A percentile compares a stretch with the other conserved stretches of the same genome.
Evolutionary conservation across 2,113 vertebrate genomes (phyloP).

Genomic region (Leptobrachium leishanense): DNA sequence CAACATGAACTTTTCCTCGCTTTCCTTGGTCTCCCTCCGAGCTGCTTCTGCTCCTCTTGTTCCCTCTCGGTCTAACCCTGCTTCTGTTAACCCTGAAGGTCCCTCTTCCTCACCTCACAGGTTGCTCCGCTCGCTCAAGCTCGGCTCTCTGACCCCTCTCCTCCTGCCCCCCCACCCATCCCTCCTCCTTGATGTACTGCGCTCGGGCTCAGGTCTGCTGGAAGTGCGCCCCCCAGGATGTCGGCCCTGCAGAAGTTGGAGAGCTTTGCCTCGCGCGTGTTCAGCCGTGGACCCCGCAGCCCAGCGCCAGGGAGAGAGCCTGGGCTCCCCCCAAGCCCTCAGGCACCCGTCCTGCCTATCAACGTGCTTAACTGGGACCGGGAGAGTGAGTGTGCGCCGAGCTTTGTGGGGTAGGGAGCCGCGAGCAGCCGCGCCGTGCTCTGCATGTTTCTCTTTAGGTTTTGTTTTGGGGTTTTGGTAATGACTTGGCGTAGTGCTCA

Average conservation of each 20-base stretch:
- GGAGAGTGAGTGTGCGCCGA: slow-evolving; percentile 52
- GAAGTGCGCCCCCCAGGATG: slow-evolving; percentile 42
- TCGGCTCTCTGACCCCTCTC: not conserved
- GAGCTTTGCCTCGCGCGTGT: slow-evolving; percentile 52
- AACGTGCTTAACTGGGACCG: slow-evolving; percentile 48
- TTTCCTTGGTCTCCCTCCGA: not conserved
- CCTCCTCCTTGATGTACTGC: not conserved
- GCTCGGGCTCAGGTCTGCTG: not conserved
- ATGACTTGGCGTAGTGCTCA: not conserved
- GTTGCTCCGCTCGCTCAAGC: not conserved
- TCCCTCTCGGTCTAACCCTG: slow-evolving; percentile 7
- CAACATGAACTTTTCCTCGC: slow-evolving; percentile 8
- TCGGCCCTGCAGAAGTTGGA: slow-evolving; percentile 55
- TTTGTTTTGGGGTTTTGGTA: no score
- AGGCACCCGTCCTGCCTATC: slow-evolving; percentile 22
- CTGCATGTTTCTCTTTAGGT: not conserved
- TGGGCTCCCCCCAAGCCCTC: slow-evolving; percentile 16
- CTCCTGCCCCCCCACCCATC: not conserved
- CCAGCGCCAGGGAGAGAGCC: slow-evolving; percentile 27
- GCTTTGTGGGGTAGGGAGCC: slow-evolving; percentile 24
- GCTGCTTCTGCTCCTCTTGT: not conserved
- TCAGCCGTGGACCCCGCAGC: slow-evolving; percentile 50
- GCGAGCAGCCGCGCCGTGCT: not conserved
- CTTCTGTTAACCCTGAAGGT: slow-evolving; percentile 42
- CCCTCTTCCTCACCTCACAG: slow-evolving; percentile 40